These are phyloP conservation scores for Alosa sapidissima DNA, from an alignment of 2,797 vertebrate species.

Conservation along the genomic window DNA sequence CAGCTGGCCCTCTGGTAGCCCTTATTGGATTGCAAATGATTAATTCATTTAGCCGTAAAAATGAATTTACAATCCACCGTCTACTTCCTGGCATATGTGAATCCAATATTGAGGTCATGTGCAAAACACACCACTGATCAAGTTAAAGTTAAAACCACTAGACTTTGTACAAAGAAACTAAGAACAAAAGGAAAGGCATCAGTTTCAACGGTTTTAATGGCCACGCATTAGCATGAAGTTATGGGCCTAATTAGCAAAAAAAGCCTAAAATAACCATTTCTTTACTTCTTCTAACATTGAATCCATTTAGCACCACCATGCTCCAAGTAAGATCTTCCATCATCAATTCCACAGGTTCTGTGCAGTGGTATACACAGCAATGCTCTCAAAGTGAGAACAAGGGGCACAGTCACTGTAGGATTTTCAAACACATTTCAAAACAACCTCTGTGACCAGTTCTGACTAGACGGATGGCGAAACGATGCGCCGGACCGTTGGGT, in stretches of 20 bases:
- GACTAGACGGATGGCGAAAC: not conserved
- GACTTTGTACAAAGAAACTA: not conserved
- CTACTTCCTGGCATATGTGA: not conserved
- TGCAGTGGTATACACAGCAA: not conserved
- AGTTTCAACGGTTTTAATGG: not conserved
- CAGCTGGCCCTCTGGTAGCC: conserved; percentile 31
- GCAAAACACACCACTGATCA: not conserved
- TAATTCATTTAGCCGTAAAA: conserved; percentile 25
- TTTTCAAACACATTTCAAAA: not conserved
- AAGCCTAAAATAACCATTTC: too few species aligned
- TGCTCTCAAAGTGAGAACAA: not conserved
- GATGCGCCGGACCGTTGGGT: not conserved
- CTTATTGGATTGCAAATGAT: conserved; percentile 25
- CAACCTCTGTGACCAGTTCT: not conserved
- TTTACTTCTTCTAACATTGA: not conserved
- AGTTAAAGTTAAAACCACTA: not conserved
- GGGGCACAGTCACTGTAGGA: not conserved
- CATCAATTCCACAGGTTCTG: not conserved
- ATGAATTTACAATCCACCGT: conserved; percentile 9
- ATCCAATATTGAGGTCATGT: not conserved
- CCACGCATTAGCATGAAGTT: not conserved
- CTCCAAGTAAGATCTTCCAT: not conserved
- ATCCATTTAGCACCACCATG: not conserved
- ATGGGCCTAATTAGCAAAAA: not conserved
- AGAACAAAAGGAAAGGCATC: not conserved